These are phyloP conservation scores for Xyrichtys novacula DNA, from an alignment of 2,797 vertebrate species.

Conservation along the genomic window DNA sequence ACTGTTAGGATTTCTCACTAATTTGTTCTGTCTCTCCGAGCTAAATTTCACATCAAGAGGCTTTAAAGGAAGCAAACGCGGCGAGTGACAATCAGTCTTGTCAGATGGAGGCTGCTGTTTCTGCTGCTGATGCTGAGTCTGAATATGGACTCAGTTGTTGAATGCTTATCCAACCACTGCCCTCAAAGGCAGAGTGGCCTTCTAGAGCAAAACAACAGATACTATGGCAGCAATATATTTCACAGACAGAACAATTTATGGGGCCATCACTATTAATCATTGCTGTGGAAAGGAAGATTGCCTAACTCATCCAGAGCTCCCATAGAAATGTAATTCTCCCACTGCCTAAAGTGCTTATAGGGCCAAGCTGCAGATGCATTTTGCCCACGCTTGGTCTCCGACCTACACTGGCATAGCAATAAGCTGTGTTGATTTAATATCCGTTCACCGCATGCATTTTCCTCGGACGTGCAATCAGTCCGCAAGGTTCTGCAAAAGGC, in stretches of 20 bases:
- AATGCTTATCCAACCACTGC: conserved; percentile 45
- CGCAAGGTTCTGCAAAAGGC: conserved; percentile 66
- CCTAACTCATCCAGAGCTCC: conserved; percentile 67
- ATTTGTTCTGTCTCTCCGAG: conserved; percentile 19
- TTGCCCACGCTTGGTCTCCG: conserved; percentile 41
- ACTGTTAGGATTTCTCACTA: conserved; percentile 7
- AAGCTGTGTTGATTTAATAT: conserved; percentile 82
- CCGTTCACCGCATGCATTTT: conserved; percentile 77
- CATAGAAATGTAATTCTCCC: conserved; percentile 72
- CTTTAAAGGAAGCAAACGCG: conserved; percentile 11
- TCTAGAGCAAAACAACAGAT: conserved; percentile 62
- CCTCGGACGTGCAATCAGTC: conserved; percentile 77
- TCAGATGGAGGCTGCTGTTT: background rate
- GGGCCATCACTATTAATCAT: conserved; percentile 79
- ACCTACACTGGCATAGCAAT: conserved; percentile 68
- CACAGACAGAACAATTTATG: conserved; percentile 71
- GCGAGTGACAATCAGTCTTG: conserved; percentile 13
- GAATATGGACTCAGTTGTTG: conserved; percentile 23
- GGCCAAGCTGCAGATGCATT: conserved; percentile 56
- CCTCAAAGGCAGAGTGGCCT: conserved; percentile 53
- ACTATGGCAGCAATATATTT: conserved; percentile 65
- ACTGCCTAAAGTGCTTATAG: conserved; percentile 57
- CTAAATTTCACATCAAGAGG: conserved; percentile 26
- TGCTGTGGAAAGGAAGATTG: conserved; percentile 51
- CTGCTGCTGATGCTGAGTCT: conserved; percentile 9